Evolutionary conservation across 2,113 vertebrate species (phyloP).

Genomic region (Pardalotus punctatus): DNA sequence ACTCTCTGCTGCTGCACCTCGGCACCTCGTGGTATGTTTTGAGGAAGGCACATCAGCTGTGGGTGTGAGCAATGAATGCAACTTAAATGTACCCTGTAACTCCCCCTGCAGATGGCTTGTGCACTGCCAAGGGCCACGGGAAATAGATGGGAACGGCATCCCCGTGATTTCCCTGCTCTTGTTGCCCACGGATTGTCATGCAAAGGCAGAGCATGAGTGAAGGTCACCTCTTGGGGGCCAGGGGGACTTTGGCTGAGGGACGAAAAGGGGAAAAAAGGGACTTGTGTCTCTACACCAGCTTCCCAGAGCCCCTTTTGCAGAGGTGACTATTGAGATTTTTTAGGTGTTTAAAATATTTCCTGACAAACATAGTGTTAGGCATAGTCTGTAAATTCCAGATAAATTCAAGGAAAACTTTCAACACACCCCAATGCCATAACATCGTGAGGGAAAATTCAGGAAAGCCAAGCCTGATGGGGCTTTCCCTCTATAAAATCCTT

Average conservation of each 20-base stretch:
- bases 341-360: not conserved
- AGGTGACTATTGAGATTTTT: not conserved
- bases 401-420: not conserved
- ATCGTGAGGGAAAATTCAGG: not conserved
- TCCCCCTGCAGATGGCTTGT: not conserved
- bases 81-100: not conserved
- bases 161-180: not conserved
- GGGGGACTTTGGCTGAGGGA: accelerated
- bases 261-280: not conserved
- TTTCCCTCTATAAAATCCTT: not conserved
- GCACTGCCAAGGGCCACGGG: not conserved
- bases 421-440: accelerated
- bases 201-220: not conserved
- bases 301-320: not conserved
- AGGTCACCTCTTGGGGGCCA: not conserved
- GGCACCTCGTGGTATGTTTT: accelerated
- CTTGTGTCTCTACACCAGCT: not conserved
- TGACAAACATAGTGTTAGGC: not conserved
- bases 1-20: not conserved
- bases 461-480: not conserved
- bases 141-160: not conserved
- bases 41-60: not conserved
- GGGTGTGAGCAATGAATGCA: not conserved
- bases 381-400: not conserved
- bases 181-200: accelerated